Evolutionary conservation across 2,113 vertebrate species (phyloP).

Genomic region (Atractosteus spatula): DNA sequence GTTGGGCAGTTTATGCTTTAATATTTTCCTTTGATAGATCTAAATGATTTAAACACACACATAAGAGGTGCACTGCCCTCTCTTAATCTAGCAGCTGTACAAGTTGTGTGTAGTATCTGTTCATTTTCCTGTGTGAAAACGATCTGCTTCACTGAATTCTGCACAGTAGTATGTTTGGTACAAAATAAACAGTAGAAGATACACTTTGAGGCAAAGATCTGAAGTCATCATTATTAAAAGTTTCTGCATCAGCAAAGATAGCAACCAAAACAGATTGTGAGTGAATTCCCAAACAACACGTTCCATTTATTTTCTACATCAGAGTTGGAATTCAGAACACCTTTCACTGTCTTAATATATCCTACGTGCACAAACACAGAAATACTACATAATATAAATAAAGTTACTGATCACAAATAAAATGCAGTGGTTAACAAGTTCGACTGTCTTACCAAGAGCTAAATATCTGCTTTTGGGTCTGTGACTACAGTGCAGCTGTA

Average conservation of each 20-base stretch:
- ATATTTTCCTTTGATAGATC: too few species aligned
- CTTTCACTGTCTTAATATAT: conserved; percentile 30
- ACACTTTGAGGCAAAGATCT: conserved; percentile 13
- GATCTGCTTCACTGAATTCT: conserved; percentile 24
- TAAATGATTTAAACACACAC: too few species aligned
- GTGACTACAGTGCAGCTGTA: conserved; percentile 25
- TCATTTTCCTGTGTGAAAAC: conserved; percentile 19
- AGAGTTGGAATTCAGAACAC: conserved; percentile 7
- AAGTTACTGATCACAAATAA: conserved; percentile 51
- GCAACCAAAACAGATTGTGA: conserved; percentile 33
- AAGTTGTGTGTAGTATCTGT: conserved; percentile 30
- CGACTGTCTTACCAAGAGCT: conserved; percentile 28
- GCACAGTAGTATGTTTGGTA: conserved; percentile 2
- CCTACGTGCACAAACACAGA: conserved; percentile 47
- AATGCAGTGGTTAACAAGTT: conserved; percentile 34
- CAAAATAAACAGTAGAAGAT: conserved; percentile 19
- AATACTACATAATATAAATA: conserved; percentile 17
- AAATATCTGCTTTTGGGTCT: conserved; percentile 28
- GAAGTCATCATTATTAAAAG: conserved; percentile 39
- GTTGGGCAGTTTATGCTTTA: too few species aligned
- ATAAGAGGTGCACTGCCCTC: too few species aligned
- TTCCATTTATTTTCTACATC: conserved; percentile 19
- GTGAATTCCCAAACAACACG: conserved; percentile 30
- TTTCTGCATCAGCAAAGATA: conserved; percentile 46
- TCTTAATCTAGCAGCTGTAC: conserved; percentile 25